Evolutionary conservation across 2,888 invertebrate genomes (phyloP).

Genomic region (Nematopogon swammerdamellus): DNA sequence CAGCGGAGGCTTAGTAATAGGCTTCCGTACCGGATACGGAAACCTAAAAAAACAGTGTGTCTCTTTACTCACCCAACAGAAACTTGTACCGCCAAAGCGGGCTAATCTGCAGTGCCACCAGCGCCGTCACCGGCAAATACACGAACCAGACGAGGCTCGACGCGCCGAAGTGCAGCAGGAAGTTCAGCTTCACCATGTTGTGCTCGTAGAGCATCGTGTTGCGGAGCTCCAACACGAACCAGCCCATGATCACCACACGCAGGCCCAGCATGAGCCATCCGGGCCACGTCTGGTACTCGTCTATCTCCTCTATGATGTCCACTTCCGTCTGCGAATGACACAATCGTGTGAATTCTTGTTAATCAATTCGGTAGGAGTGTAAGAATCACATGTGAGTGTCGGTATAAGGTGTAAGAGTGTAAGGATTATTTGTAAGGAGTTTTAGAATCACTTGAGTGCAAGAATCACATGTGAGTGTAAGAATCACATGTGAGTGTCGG

Average conservation of each 20-base stretch:
- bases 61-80: slow-evolving; percentile 67
- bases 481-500: too few relatives aligned
- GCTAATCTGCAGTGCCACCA: slow-evolving; percentile 90
- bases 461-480: too few relatives aligned
- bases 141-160: slow-evolving; percentile 98
- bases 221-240: slow-evolving; percentile 77
- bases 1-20: too few relatives aligned
- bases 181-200: slow-evolving; percentile 74
- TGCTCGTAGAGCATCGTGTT: slow-evolving; percentile 53
- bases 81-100: slow-evolving; percentile 95
- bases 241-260: slow-evolving; percentile 80
- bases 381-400: too few relatives aligned
- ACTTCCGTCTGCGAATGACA: slow-evolving; percentile 86
- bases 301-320: slow-evolving; percentile 93
- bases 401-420: too few relatives aligned
- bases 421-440: too few relatives aligned
- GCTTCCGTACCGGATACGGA: too few relatives aligned
- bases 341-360: neutral
- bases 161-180: slow-evolving; percentile 94
- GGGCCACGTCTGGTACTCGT: slow-evolving; percentile 97
- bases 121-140: slow-evolving; percentile 90
- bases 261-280: slow-evolving; percentile 92
- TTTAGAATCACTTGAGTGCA: too few relatives aligned
- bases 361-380: too few relatives aligned
- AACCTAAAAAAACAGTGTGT: too few relatives aligned